These are phyloP conservation scores for Acholoe squamosa DNA, from an alignment of 2,888 invertebrate genomes.

Conservation along the genomic window DNA sequence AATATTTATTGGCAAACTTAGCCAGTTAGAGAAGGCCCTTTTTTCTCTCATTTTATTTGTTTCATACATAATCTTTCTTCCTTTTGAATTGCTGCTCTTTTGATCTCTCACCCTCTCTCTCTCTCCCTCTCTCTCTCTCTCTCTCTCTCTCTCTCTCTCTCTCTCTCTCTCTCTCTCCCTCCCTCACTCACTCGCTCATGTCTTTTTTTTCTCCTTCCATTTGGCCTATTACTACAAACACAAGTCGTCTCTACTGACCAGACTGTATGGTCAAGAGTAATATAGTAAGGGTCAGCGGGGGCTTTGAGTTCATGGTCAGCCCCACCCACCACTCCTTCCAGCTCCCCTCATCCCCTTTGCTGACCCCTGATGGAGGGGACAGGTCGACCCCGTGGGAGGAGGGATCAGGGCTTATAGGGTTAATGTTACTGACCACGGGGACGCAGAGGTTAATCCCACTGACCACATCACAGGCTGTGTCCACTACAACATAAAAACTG, in stretches of 20 bases:
- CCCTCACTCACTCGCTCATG: too few relatives aligned
- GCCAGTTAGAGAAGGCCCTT: background rate
- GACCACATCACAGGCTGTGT: slow-evolving; percentile 42
- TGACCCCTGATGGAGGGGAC: background rate
- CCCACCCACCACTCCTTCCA: background rate
- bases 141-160: too few relatives aligned
- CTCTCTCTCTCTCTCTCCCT: too few relatives aligned
- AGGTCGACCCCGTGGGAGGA: background rate
- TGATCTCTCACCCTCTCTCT: too few relatives aligned
- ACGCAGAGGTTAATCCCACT: slow-evolving; percentile 19
- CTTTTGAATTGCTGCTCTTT: too few relatives aligned
- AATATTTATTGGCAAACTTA: background rate
- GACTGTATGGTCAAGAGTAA: background rate
- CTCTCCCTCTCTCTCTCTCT: too few relatives aligned
- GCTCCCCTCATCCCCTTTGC: background rate
- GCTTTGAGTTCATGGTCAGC: background rate
- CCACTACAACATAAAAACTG: too few relatives aligned
- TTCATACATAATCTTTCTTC: too few relatives aligned
- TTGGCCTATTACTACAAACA: too few relatives aligned
- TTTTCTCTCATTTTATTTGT: too few relatives aligned
- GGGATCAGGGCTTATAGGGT: slow-evolving; percentile 4
- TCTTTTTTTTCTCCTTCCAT: too few relatives aligned
- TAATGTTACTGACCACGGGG: slow-evolving; percentile 44
- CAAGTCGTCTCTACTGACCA: too few relatives aligned
- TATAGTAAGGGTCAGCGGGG: background rate